Evolutionary conservation across 2,113 vertebrate species (phyloP).

Genomic region (Tricholaema leucomelas): DNA sequence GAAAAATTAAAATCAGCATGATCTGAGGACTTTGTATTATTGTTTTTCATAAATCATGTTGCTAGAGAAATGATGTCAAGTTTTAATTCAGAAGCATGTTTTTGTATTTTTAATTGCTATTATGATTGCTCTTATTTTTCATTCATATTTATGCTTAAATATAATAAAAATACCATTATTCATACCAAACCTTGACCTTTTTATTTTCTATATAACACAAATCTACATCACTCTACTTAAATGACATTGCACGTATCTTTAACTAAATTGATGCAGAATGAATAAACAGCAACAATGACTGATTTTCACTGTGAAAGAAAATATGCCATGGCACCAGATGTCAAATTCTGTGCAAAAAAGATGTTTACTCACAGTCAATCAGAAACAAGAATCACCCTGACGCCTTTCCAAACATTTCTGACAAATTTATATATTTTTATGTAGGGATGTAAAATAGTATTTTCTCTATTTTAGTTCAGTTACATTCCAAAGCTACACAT

Average conservation of each 20-base stretch:
- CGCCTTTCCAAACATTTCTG: not conserved
- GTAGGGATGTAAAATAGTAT: not conserved
- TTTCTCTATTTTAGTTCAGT: not conserved
- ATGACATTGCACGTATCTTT: not conserved
- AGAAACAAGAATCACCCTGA: not conserved
- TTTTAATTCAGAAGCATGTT: not conserved
- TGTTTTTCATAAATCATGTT: not conserved
- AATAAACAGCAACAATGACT: not conserved
- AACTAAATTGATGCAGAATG: constrained; percentile 3
- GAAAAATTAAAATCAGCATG: not conserved
- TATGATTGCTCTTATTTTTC: not conserved
- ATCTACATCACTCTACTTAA: not conserved
- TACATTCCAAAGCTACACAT: not conserved
- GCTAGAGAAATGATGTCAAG: not conserved
- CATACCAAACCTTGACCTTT: not conserved
- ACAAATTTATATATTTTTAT: not conserved
- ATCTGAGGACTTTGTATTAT: not conserved
- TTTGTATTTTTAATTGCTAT: not conserved
- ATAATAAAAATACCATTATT: constrained; percentile 5
- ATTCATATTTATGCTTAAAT: not conserved
- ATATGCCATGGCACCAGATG: not conserved
- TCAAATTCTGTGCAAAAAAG: not conserved
- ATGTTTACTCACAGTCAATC: not conserved
- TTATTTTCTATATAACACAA: not conserved
- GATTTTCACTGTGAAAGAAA: not conserved